phyloP scores from a whole-genome alignment of 2,797 vertebrate genomes.

The Caiman crocodilus region DNA sequence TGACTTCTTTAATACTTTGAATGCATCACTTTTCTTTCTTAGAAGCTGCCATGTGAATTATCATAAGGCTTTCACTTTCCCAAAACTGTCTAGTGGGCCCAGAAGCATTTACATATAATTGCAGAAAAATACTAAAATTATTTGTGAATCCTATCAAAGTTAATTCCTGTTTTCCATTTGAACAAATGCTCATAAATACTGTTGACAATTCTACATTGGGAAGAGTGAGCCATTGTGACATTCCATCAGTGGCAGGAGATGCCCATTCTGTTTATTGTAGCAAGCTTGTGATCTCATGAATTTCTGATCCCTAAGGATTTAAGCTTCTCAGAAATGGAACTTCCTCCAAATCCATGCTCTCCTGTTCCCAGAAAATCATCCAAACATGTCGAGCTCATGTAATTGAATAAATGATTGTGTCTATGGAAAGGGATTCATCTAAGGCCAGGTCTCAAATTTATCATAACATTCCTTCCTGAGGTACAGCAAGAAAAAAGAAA shows the following conservation, averaged over 20 bases:
- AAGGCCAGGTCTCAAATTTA: slow-evolving; percentile 49
- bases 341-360: slow-evolving; percentile 53
- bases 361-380: slow-evolving; percentile 57
- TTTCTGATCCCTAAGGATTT: slow-evolving; percentile 51
- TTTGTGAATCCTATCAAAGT: neutral
- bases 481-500: slow-evolving; percentile 7
- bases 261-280: slow-evolving; percentile 26
- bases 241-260: slow-evolving; percentile 30
- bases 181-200: neutral
- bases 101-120: neutral
- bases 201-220: neutral
- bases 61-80: slow-evolving; percentile 32
- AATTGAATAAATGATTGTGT: slow-evolving; percentile 57
- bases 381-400: slow-evolving; percentile 35
- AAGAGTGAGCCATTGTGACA: neutral
- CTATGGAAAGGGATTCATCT: slow-evolving; percentile 46
- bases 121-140: neutral
- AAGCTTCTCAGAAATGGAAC: slow-evolving; percentile 49
- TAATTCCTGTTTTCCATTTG: neutral
- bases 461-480: slow-evolving; percentile 23
- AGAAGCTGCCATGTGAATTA: slow-evolving; percentile 26
- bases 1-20: slow-evolving; percentile 14
- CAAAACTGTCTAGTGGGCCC: neutral
- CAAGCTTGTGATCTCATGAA: slow-evolving; percentile 31
- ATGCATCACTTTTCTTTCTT: neutral